phyloP scores from a whole-genome alignment of 2,113 vertebrate species.

The Callipepla squamata region DNA sequence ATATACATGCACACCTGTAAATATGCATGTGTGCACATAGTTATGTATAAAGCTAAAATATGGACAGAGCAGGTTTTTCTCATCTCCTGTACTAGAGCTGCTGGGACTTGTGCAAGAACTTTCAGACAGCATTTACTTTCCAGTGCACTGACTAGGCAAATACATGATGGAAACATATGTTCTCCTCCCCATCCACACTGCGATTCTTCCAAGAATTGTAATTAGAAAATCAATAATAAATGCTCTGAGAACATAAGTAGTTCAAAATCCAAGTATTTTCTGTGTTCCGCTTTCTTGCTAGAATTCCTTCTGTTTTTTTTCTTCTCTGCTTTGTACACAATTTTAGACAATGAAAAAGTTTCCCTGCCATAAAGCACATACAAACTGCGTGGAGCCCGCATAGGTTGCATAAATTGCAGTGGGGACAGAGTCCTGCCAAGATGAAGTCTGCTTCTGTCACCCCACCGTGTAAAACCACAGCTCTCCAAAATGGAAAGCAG shows the following conservation, averaged over 20 bases:
- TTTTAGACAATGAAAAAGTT: slow-evolving; percentile 22
- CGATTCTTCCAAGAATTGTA: slow-evolving; percentile 5
- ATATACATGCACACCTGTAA: slow-evolving; percentile 59
- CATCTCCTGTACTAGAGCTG: neutral
- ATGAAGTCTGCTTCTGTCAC: slow-evolving; percentile 44
- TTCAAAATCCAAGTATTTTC: neutral
- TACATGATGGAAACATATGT: neutral
- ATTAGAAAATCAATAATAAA: slow-evolving; percentile 18
- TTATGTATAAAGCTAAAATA: slow-evolving; percentile 44
- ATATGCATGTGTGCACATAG: slow-evolving; percentile 35
- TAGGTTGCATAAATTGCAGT: slow-evolving; percentile 7
- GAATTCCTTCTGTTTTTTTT: accelerated
- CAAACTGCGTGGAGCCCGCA: neutral
- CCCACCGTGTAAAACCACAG: slow-evolving; percentile 37
- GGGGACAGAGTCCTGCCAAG: slow-evolving; percentile 37
- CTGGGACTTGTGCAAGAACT: slow-evolving; percentile 16
- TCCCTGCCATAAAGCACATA: slow-evolving; percentile 17
- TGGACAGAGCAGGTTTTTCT: neutral
- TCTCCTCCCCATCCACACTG: neutral
- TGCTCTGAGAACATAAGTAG: neutral
- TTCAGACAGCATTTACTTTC: slow-evolving; percentile 22
- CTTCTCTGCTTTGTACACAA: neutral
- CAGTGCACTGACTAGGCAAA: neutral
- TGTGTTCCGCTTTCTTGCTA: neutral
- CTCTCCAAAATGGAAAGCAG: slow-evolving; percentile 43